A percentile compares a stretch with the other conserved stretches of the same genome.
Conservation (phyloP, 2,888 invertebrate species). For the Agrochola circellaris region DNA sequence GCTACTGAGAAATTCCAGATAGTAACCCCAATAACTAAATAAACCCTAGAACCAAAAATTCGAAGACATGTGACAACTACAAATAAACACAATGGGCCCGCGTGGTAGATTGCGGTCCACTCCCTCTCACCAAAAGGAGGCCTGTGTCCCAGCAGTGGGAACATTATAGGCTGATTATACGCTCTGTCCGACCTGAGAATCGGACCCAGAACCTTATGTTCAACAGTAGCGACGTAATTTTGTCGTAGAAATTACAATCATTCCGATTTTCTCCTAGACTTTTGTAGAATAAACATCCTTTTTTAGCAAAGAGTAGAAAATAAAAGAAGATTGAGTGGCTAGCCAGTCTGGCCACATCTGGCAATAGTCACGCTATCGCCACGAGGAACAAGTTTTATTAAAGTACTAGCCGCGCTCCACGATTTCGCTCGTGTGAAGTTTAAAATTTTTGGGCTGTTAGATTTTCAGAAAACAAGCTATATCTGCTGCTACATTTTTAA, state of each 20-base stretch:
- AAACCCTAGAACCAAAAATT: too few relatives aligned
- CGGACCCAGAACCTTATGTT: too few relatives aligned
- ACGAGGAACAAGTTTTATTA: constrained; percentile 40
- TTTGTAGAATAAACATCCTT: not conserved
- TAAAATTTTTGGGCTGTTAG: not conserved
- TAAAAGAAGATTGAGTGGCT: constrained; percentile 39
- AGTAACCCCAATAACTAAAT: not conserved
- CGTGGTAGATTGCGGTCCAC: too few relatives aligned
- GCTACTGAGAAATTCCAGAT: not conserved
- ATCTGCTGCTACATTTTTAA: not conserved
- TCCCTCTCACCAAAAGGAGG: too few relatives aligned
- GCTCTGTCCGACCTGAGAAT: too few relatives aligned
- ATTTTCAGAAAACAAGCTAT: not conserved
- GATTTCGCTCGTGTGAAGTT: not conserved
- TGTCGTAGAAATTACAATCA: not conserved
- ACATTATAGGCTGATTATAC: too few relatives aligned
- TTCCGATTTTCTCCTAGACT: not conserved
- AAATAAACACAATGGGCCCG: too few relatives aligned
- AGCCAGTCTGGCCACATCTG: constrained; percentile 40
- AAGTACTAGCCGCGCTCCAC: constrained; percentile 24
- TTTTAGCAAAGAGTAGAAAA: constrained; percentile 30
- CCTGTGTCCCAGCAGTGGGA: too few relatives aligned
- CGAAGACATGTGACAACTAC: too few relatives aligned
- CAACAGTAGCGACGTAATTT: constrained; percentile 3
- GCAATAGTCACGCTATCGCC: constrained; percentile 43